Conservation (phyloP, 2,113 vertebrate species). For the Macaca mulatta region DNA sequence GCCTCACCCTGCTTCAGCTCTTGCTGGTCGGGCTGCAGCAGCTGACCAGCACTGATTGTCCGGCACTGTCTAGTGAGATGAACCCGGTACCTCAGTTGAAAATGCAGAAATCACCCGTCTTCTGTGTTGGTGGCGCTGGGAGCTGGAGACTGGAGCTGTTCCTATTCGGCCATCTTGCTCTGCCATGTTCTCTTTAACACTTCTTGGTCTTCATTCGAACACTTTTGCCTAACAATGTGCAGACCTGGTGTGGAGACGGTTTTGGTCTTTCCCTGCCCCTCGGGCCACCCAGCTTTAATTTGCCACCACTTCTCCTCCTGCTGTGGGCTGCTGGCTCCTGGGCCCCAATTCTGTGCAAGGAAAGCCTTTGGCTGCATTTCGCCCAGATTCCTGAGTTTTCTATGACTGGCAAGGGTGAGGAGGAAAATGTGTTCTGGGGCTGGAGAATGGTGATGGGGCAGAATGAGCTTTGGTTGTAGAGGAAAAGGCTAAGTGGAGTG, state of each 20-base stretch:
- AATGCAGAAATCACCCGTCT: no score
- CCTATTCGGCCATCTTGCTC: no score
- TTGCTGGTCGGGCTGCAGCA: no score
- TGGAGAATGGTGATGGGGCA: not conserved
- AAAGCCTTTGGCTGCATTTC: not conserved
- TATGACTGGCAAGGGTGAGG: not conserved
- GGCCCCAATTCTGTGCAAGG: not conserved
- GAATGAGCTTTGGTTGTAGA: not conserved
- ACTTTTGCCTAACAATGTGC: not conserved
- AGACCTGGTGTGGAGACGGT: not conserved
- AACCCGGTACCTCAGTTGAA: no score
- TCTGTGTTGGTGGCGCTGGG: no score
- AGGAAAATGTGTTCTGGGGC: not conserved
- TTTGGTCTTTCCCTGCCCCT: not conserved
- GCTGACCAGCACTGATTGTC: no score
- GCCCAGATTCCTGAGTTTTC: not conserved
- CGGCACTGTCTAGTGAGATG: no score
- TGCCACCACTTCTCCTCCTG: not conserved
- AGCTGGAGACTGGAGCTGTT: no score
- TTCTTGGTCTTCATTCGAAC: not conserved
- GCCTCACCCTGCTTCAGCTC: no score
- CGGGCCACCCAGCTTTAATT: not conserved
- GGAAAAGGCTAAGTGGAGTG: accelerated
- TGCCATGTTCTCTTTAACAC: not conserved
- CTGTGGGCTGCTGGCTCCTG: not conserved